phyloP scores from a whole-genome alignment of 1,140 invertebrate genomes.

The Cryptotermes secundus region DNA sequence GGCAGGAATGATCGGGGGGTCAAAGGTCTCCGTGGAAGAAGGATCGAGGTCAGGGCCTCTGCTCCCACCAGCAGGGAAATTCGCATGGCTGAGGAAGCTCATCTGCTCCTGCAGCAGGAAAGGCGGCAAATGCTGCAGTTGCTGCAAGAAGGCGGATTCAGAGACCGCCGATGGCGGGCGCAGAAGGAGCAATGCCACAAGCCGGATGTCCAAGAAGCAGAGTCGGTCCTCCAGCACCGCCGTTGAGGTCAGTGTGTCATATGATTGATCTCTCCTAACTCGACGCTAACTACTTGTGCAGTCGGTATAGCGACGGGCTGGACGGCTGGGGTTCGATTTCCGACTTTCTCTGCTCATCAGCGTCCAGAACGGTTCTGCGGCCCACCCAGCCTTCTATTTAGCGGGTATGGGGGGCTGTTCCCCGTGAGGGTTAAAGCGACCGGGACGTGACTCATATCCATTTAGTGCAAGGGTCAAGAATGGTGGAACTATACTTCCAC shows the following conservation, averaged over 20 bases:
- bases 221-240: constrained; percentile 21
- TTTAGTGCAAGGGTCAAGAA: too few species aligned
- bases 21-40: neutral
- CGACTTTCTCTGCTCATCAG: too few species aligned
- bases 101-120: constrained; percentile 2
- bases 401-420: too few species aligned
- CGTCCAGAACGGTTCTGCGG: too few species aligned
- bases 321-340: too few species aligned
- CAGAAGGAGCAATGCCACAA: constrained; percentile 48
- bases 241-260: neutral
- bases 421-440: too few species aligned
- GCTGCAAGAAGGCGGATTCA: constrained; percentile 37
- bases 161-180: constrained; percentile 40
- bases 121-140: constrained; percentile 13
- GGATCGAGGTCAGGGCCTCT: neutral
- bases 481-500: too few species aligned
- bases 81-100: neutral
- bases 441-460: too few species aligned
- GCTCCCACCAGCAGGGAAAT: neutral
- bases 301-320: too few species aligned
- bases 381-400: too few species aligned
- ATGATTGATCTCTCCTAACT: too few species aligned
- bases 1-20: neutral
- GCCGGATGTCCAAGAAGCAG: constrained; percentile 41
- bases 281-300: too few species aligned